Percentiles rank a stretch among this genome's conserved stretches.
Evolutionary conservation across 2,113 vertebrate genomes (phyloP).

Genomic region (Saiga tatarica): DNA sequence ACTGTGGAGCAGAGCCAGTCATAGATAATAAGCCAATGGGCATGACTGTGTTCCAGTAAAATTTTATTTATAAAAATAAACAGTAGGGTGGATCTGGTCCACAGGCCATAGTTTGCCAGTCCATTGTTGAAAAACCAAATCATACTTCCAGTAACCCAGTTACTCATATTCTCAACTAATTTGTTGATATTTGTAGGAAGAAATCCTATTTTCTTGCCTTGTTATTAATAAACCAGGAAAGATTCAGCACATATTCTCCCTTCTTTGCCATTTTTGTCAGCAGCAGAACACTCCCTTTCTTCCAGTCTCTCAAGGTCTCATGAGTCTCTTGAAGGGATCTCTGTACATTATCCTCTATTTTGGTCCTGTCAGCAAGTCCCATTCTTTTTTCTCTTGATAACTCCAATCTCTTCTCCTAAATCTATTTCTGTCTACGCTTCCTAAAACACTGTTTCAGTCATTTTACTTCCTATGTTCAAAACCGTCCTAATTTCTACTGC

Average conservation of each 20-base stretch:
- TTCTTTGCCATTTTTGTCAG: background rate
- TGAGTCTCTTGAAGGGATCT: background rate
- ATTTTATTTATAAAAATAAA: slow-evolving; percentile 5
- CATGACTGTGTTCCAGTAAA: background rate
- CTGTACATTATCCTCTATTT: background rate
- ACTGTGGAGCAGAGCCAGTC: background rate
- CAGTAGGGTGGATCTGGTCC: background rate
- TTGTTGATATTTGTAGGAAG: background rate
- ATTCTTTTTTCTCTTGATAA: background rate
- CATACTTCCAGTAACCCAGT: background rate
- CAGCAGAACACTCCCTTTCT: background rate
- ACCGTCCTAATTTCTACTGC: background rate
- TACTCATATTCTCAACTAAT: background rate
- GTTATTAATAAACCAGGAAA: slow-evolving; percentile 26
- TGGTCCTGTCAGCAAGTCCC: background rate
- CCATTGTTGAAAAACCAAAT: background rate
- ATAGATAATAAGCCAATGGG: background rate
- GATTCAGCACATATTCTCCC: background rate
- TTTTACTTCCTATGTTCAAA: background rate
- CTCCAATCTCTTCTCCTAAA: background rate
- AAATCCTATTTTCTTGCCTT: background rate
- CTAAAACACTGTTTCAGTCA: background rate
- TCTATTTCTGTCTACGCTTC: background rate
- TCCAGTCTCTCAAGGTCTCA: background rate
- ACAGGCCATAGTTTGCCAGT: background rate